These are phyloP conservation scores for Drosophila eugracilis DNA, from an alignment of 1,140 invertebrate genomes.

Conservation along the genomic window DNA sequence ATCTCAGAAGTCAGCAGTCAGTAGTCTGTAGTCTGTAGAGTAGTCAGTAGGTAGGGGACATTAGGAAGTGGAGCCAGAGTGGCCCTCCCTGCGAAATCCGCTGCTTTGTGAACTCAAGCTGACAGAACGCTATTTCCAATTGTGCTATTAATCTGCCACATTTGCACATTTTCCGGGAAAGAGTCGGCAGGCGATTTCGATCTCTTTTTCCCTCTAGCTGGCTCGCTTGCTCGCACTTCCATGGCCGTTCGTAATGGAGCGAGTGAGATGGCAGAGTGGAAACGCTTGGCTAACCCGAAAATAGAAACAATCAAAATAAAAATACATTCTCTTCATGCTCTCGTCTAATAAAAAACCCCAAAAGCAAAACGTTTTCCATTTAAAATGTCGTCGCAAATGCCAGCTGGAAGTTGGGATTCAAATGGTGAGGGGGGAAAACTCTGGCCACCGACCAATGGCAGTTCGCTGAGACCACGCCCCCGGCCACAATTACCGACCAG, in stretches of 20 bases:
- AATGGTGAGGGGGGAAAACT: neutral
- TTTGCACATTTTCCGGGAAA: slow-evolving; percentile 76
- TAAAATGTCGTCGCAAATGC: slow-evolving; percentile 82
- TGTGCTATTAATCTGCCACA: slow-evolving; percentile 85
- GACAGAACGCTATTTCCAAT: slow-evolving; percentile 83
- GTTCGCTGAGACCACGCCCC: slow-evolving; percentile 53
- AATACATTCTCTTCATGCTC: slow-evolving; percentile 79
- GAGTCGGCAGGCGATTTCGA: slow-evolving; percentile 7
- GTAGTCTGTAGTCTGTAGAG: too few relatives aligned
- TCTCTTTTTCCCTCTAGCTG: slow-evolving; percentile 6
- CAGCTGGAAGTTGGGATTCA: slow-evolving; percentile 6
- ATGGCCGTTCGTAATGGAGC: neutral
- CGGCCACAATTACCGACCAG: slow-evolving; percentile 53
- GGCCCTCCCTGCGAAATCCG: slow-evolving; percentile 1
- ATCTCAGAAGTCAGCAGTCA: slow-evolving; percentile 36
- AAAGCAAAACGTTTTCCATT: slow-evolving; percentile 85
- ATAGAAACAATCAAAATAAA: slow-evolving; percentile 82
- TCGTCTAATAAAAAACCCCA: slow-evolving; percentile 80
- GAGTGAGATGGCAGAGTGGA: slow-evolving; percentile 26
- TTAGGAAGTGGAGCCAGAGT: slow-evolving; percentile 49
- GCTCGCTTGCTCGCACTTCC: slow-evolving; percentile 8
- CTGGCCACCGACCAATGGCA: slow-evolving; percentile 56
- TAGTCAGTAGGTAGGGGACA: slow-evolving; percentile 18
- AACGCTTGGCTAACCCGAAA: slow-evolving; percentile 71
- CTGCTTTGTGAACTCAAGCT: slow-evolving; percentile 71